phyloP scores from a whole-genome alignment of 2,797 vertebrate genomes.

The Sphenodon punctatus region DNA sequence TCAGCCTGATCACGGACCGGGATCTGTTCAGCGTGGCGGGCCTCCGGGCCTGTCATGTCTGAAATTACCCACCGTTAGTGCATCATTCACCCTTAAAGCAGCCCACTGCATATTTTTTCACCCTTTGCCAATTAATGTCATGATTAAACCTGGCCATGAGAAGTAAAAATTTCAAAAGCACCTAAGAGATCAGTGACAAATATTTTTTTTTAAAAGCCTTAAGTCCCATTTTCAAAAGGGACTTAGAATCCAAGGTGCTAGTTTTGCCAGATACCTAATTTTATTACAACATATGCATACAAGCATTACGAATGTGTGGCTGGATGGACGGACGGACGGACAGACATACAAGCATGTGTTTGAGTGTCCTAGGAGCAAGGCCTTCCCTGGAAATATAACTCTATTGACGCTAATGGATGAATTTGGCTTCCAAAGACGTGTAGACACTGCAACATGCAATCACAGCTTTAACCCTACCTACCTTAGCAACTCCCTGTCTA shows the following conservation, averaged over 20 bases:
- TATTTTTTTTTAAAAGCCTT: too few relatives aligned
- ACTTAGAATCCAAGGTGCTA: not conserved
- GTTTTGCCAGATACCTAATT: not conserved
- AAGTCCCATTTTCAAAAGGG: not conserved
- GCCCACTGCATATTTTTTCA: conserved; percentile 15
- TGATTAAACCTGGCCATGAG: not conserved
- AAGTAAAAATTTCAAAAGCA: too few relatives aligned
- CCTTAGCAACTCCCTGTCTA: not conserved
- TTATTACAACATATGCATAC: not conserved
- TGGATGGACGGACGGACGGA: not conserved
- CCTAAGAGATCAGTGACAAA: too few relatives aligned
- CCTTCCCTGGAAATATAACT: not conserved
- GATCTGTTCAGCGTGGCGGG: too few relatives aligned
- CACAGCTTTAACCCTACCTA: not conserved
- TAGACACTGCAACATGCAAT: not conserved
- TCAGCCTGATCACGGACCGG: too few relatives aligned
- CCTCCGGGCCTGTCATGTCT: too few relatives aligned
- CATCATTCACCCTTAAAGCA: not conserved
- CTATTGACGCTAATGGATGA: not conserved
- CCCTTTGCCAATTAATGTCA: conserved; percentile 20
- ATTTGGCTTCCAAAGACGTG: not conserved
- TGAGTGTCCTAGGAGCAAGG: not conserved
- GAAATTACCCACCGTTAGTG: too few relatives aligned
- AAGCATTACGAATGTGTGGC: not conserved
- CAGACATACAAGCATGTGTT: not conserved